Evolutionary conservation across 2,888 invertebrate genomes (phyloP).

Genomic region (Actias luna): DNA sequence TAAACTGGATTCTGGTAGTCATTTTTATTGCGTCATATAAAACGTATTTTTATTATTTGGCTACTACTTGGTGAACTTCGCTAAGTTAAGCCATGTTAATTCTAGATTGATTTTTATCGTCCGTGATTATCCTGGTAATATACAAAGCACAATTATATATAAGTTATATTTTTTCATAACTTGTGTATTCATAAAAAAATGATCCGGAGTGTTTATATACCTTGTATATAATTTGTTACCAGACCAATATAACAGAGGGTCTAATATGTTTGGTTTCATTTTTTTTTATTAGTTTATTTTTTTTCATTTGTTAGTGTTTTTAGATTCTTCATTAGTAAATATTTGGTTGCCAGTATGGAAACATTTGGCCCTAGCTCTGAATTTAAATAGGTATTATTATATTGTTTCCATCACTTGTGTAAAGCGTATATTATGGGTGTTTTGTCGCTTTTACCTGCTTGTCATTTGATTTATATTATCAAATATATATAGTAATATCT

Average conservation of each 20-base stretch:
- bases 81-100: too few species aligned
- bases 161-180: not conserved
- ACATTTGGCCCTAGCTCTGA: constrained; percentile 38
- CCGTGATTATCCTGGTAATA: not conserved
- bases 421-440: constrained; percentile 28
- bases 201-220: not conserved
- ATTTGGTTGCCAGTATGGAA: constrained; percentile 39
- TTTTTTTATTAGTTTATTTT: not conserved
- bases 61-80: too few species aligned
- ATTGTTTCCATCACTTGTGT: constrained; percentile 50
- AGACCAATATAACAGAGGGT: too few species aligned
- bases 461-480: not conserved
- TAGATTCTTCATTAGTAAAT: constrained; percentile 3
- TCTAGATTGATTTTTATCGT: too few species aligned
- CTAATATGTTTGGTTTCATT: too few species aligned
- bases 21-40: not conserved
- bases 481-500: not conserved
- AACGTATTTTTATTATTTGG: too few species aligned
- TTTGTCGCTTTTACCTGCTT: constrained; percentile 1
- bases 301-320: not conserved
- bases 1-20: not conserved
- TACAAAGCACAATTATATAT: not conserved
- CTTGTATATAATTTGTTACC: not conserved
- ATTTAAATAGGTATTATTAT: constrained; percentile 21
- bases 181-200: too few species aligned